Percentiles rank a stretch among this genome's conserved stretches.
Evolutionary conservation across 2,113 vertebrate species (phyloP).

Genomic region (Neodontobutis hainanensis): DNA sequence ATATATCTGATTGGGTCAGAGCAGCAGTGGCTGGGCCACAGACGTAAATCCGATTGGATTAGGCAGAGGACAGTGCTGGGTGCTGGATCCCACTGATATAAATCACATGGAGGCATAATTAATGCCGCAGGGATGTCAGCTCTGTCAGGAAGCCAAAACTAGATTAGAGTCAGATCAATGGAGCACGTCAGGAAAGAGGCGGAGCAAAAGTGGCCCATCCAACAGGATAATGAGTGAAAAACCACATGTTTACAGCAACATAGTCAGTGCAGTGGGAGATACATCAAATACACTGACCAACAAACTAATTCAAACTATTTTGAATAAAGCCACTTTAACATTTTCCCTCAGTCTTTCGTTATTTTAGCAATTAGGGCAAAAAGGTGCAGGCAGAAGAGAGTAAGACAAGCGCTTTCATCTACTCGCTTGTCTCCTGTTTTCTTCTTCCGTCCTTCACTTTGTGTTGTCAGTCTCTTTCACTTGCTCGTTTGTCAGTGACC

Average conservation of each 20-base stretch:
- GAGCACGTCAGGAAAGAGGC: slow-evolving; percentile 45
- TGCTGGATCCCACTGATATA: slow-evolving; percentile 62
- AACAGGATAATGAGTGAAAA: slow-evolving; percentile 33
- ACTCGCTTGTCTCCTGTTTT: background rate
- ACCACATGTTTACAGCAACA: slow-evolving; percentile 13
- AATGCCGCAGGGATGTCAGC: slow-evolving; percentile 75
- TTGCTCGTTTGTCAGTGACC: slow-evolving; percentile 31
- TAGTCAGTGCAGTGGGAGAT: slow-evolving; percentile 6
- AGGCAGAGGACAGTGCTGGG: slow-evolving; percentile 53
- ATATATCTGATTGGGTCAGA: slow-evolving; percentile 75
- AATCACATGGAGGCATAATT: slow-evolving; percentile 78
- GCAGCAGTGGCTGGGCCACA: slow-evolving; percentile 55
- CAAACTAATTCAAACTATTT: slow-evolving; percentile 28
- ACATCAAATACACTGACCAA: slow-evolving; percentile 24
- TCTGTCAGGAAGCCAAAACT: slow-evolving; percentile 66
- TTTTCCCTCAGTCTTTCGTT: slow-evolving; percentile 39
- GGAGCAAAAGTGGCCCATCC: slow-evolving; percentile 22
- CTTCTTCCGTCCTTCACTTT: slow-evolving; percentile 2
- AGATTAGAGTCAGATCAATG: slow-evolving; percentile 77
- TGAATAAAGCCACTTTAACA: slow-evolving; percentile 46
- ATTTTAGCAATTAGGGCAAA: slow-evolving; percentile 26
- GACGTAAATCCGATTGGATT: slow-evolving; percentile 72
- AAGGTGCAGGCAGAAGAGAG: slow-evolving; percentile 1
- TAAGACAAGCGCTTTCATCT: slow-evolving; percentile 20
- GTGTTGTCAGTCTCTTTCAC: slow-evolving; percentile 15